These are phyloP conservation scores for Drosophila lacicola DNA, from an alignment of 2,888 invertebrate species.

Conservation along the genomic window DNA sequence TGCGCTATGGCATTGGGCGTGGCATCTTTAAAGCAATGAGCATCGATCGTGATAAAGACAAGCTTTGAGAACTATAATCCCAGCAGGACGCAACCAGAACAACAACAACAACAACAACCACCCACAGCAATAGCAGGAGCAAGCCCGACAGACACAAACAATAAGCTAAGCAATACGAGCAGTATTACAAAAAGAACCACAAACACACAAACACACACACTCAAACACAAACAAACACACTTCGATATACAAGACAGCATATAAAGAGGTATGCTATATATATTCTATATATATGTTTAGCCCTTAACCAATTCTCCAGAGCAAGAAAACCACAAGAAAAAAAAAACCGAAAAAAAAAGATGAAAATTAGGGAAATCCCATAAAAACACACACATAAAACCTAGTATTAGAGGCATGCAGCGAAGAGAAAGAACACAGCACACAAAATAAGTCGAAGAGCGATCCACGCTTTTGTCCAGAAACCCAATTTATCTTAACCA, in stretches of 20 bases:
- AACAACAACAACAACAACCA: conserved; percentile 16
- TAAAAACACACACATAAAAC: not conserved
- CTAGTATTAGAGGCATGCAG: conserved; percentile 9
- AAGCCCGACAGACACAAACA: conserved; percentile 30
- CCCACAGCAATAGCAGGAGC: conserved; percentile 8
- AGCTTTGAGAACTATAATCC: conserved; percentile 84
- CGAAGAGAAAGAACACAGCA: conserved; percentile 9
- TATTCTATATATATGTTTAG: conserved; percentile 2
- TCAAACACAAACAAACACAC: conserved; percentile 17
- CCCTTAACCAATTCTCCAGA: not conserved
- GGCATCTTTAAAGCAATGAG: conserved; percentile 85
- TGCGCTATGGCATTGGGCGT: conserved; percentile 81
- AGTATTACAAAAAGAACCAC: conserved; percentile 64
- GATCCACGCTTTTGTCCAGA: conserved; percentile 37
- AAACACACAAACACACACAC: conserved; percentile 18
- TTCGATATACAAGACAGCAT: conserved; percentile 3
- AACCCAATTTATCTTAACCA: not conserved
- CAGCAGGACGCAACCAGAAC: conserved; percentile 16
- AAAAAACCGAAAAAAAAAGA: not conserved
- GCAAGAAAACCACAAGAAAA: not conserved
- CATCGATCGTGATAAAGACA: conserved; percentile 85
- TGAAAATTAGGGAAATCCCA: conserved; percentile 2
- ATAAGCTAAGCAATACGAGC: conserved; percentile 53
- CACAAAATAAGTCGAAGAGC: conserved; percentile 25
- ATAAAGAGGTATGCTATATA: not conserved